Evolutionary conservation across 2,797 vertebrate species (phyloP), one percentile per base, ranked within the genome.

Genomic region (Chloroceryle inda): DNA sequence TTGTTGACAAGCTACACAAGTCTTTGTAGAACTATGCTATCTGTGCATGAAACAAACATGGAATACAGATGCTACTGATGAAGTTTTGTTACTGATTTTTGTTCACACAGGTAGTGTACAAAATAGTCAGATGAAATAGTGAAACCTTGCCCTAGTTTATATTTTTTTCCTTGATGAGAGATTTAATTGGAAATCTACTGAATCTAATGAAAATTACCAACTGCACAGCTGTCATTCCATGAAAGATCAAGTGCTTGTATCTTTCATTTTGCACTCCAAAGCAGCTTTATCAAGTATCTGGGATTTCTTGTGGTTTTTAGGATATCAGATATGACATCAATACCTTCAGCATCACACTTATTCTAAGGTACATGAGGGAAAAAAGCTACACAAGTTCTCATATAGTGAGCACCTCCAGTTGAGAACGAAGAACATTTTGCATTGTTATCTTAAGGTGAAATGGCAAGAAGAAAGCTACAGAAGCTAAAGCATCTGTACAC

Each of bases 271-370:
- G 9, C 73, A 67, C 53, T 14, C n/a, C 17, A 66, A 78, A 83
- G 68, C 53, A 79, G 16, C 42, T 77, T 63, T 83, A 76, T 86
- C 67, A 59, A 68, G 27, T 50, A 45, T 42, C 53, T 88, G 73
- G 29, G 18, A 40, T 89, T 96, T 96, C 56, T 52, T 78, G 2
- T 78, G 84, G 45, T 53, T 72, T 89, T 92, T 74, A 63, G 23
- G 15, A 11, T 78, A 14, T 78, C 63, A 88, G 31, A 33, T 88
- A 85, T 42, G 29, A 72, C 11, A 61, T 74, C 61, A 73, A 6
- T 67, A 93, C 38, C 31, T 87, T 92, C 80, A 80, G 44, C 18
- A 85, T 66, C 23, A 40, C 58, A 76, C 52, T 40, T 69, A 42
- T 35, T 67, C 11, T 56, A 55, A 77, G 50, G 33, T 58, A 18